Conservation (phyloP, 2,888 invertebrate species). For the Lycia hirtaria region DNA sequence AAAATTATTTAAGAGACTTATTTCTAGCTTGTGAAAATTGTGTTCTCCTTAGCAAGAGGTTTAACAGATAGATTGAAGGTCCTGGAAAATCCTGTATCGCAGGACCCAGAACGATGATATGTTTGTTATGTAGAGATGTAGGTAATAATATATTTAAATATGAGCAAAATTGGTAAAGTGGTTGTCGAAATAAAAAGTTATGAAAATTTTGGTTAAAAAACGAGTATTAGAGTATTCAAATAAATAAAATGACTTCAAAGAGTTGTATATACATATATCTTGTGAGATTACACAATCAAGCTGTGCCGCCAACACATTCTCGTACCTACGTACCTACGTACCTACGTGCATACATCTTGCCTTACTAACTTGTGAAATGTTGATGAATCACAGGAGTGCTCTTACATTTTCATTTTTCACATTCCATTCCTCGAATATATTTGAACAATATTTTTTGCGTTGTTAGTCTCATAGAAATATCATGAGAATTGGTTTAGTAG, state of each 20-base stretch:
- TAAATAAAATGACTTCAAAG: background rate
- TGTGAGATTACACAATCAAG: background rate
- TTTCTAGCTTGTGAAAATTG: too few species aligned
- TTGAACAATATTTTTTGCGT: background rate
- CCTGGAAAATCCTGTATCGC: too few species aligned
- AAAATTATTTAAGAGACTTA: too few species aligned
- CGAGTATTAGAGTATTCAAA: background rate
- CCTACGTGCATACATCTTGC: background rate
- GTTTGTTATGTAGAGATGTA: too few species aligned
- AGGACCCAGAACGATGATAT: too few species aligned
- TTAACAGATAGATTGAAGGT: too few species aligned
- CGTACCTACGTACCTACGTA: background rate
- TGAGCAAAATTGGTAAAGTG: too few species aligned
- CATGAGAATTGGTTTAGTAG: too few species aligned
- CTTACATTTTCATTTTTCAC: conserved; percentile 17
- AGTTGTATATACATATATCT: background rate
- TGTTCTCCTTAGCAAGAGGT: too few species aligned
- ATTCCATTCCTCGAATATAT: conserved; percentile 6
- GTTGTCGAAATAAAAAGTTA: background rate
- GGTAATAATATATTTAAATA: too few species aligned
- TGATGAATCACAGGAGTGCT: conserved; percentile 13
- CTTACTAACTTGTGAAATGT: conserved; percentile 15
- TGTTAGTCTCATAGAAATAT: too few species aligned
- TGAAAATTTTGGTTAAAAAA: background rate
- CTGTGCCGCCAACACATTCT: background rate